Evolutionary conservation across 2,797 vertebrate genomes (phyloP).

Genomic region (Neosilurus hyrtlii): DNA sequence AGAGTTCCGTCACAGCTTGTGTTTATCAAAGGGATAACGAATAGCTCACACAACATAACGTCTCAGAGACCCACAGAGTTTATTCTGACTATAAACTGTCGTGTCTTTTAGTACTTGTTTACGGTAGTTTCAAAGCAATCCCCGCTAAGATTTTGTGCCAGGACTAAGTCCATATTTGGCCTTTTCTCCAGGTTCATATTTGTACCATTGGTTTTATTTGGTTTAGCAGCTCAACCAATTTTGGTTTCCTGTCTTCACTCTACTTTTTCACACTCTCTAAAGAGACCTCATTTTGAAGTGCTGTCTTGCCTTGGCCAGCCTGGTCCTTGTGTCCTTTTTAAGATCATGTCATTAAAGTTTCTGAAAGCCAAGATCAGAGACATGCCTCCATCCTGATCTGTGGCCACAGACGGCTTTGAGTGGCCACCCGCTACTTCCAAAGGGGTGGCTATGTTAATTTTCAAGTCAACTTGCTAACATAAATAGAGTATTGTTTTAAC

Average conservation of each 20-base stretch:
- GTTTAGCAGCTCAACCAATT: slow-evolving; percentile 17
- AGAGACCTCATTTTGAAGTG: slow-evolving; percentile 37
- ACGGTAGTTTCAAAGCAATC: background rate
- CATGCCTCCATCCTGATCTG: background rate
- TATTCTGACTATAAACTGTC: slow-evolving; percentile 2
- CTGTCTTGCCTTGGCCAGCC: background rate
- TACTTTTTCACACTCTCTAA: slow-evolving; percentile 50
- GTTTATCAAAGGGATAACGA: slow-evolving; percentile 9
- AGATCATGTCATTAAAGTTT: slow-evolving; percentile 32
- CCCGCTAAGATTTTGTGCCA: background rate
- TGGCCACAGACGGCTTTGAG: background rate
- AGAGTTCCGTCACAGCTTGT: slow-evolving; percentile 20
- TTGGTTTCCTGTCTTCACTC: background rate
- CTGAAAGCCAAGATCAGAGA: slow-evolving; percentile 25
- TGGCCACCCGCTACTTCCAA: slow-evolving; percentile 31
- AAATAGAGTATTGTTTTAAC: slow-evolving; percentile 1
- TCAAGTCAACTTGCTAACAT: background rate
- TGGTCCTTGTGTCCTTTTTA: slow-evolving; percentile 22
- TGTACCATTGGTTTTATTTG: slow-evolving; percentile 39
- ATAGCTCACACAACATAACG: slow-evolving; percentile 4
- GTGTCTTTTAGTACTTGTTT: slow-evolving; percentile 6
- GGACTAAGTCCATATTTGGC: slow-evolving; percentile 20
- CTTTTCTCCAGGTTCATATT: slow-evolving; percentile 25
- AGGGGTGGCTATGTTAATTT: background rate
- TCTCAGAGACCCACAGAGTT: slow-evolving; percentile 2